Evolutionary conservation across 2,113 vertebrate species (phyloP), one percentile per base, ranked within the genome.

Genomic region (Psettodes erumei): DNA sequence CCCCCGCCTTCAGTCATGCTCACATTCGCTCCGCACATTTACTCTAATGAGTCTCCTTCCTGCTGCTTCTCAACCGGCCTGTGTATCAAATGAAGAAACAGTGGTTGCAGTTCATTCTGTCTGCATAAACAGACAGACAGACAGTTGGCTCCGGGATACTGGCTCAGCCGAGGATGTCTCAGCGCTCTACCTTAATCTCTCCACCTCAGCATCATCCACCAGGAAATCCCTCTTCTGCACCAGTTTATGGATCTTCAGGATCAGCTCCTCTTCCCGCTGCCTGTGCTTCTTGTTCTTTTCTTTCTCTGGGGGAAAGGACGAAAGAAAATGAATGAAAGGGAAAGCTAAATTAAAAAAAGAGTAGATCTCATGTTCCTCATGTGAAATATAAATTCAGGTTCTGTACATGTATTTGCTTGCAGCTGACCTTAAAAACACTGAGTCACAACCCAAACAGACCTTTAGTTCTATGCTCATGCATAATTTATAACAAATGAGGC

Each of bases 221-320:
- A 99, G 95, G 88, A 98, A 99, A 83, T 99, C 98, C 87, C 98
- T 96, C 92, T 99, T 97, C 89, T 99, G 96, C 75, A 99, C 98
- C 91, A 99, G 91, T 73, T 95, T 96, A 66, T 99, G 98, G 81
- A 99, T 98, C 93, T 97, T 98, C 92, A 96, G 96, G 87, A 99
- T 98, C 48, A 99, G 79, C 75, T 98, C 96, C 40, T 99, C 97
- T 43, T 99, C 98, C 74, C 92, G 93, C 90, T 97, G 95, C 82
- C 91, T 95, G 81, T 98, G 94, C 75, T 94, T 92, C 89, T 95
- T 97, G 6, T 77, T 96, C 90, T 98, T 99, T 13, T 97, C 96
- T 89, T 96, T 96, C 85, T 98, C 98, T 99, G 90, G 3, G 5
- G 54, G 1, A 68, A 48, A 30, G 2, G 54, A 45, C 48, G 16